Evolutionary conservation across 2,888 invertebrate species (phyloP).

Genomic region (Azorinus chamasolen): DNA sequence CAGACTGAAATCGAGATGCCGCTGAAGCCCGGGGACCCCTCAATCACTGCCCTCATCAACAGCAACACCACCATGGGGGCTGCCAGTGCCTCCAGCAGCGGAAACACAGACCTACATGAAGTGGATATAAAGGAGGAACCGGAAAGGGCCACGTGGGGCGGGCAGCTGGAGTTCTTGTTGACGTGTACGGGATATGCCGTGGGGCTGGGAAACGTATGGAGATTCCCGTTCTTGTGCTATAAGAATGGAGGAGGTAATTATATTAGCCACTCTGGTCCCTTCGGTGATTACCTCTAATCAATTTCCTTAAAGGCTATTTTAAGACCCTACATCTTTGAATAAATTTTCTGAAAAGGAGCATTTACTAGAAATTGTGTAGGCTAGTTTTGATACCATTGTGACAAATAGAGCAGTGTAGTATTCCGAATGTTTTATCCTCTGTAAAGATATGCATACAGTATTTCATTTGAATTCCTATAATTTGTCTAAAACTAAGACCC

Average conservation of each 20-base stretch:
- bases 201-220: conserved; percentile 61
- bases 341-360: no score
- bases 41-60: conserved; percentile 35
- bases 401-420: no score
- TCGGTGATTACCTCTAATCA: not conserved
- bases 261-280: not conserved
- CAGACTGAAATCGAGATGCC: conserved; percentile 62
- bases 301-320: not conserved
- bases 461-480: no score
- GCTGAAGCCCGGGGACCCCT: conserved; percentile 42
- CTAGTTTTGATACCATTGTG: no score
- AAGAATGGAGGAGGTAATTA: conserved; percentile 62
- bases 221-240: conserved; percentile 61
- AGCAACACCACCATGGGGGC: conserved; percentile 21
- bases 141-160: conserved; percentile 62
- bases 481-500: no score
- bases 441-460: no score
- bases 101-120: conserved; percentile 6
- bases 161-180: conserved; percentile 60
- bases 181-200: conserved; percentile 62
- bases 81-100: conserved; percentile 11
- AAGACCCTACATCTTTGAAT: no score
- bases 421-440: no score
- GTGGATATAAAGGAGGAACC: conserved; percentile 24
- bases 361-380: no score